Evolutionary conservation across 2,113 vertebrate species (phyloP), one percentile per base, ranked within the genome.

Genomic region (Rousettus leschenaultii): DNA sequence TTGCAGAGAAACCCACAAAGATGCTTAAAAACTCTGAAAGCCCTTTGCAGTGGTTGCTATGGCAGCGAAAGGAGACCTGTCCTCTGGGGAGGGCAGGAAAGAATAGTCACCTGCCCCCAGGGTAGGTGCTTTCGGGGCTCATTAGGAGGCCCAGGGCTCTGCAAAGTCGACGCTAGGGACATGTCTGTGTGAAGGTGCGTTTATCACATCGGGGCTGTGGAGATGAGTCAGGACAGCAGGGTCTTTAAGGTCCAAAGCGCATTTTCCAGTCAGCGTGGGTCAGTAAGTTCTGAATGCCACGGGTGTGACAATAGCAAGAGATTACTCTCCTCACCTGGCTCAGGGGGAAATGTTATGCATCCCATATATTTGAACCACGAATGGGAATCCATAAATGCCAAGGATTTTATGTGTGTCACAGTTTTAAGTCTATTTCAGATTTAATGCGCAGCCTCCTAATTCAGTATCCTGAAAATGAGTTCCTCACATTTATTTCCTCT

Each of bases 321-420:
- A 75, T 79, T 30, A 53, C 26, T 30, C 74, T 79, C 74, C 55
- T 77, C 33, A 3, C n/a, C 78, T 85, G 75, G 70, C 92, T 91
- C 51, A 45, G 48, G 70, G 61, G 87, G 28, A 66, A 61, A 53
- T 65, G 78, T 71, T 84, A 40, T 68, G 16, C 33, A 35, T 86
- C n/a, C 19, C 16, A 0, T 48, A 35, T 40, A 78, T 88, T 92
- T 74, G 84, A 92, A n/a, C 63, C 75, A 84, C 40, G 75, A 92
- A 73, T n/a, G 78, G 77, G 63, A 83, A 89, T 89, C 83, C n/a
- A 65, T 55, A 74, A 86, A 96, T 93, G 83, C 24, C 95, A 78
- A 43, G 12, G 22, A 43, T 40, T 88, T 78, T 92, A 75, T 45
- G 84, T 63, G 11, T 6, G 77, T 82, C 66, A 88, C 13, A 43